Evolutionary conservation across 2,113 vertebrate species (phyloP), one percentile per base, ranked within the genome.

Genomic region (Crotalus tigris): DNA sequence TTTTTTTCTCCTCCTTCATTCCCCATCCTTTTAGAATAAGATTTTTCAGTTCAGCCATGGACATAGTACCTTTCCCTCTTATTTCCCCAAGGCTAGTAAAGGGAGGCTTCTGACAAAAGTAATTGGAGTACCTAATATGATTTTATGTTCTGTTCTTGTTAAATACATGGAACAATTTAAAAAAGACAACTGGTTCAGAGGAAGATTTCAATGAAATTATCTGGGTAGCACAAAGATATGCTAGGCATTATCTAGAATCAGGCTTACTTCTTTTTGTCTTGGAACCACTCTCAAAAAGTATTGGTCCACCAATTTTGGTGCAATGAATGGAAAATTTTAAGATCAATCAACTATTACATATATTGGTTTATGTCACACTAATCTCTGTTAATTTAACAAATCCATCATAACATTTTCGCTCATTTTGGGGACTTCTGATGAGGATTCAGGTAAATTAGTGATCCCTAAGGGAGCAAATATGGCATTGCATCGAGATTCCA

Each of bases 11-110:
- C 94, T 94, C 94, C 91, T 95, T 94, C 92, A 23, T 26, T 17
- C 89, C 92, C 90, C 91, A 86, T 95, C 91, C 92, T 94, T 94
- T 95, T 93, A 86, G 95, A 96, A 95, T 96, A 44, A 57, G 33
- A 91, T 92, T 94, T 94, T 96, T 94, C 94, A 92, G 91, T 94
- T 90, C 92, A 85, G 94, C 69, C 93, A 85, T 64, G 69, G 59
- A 91, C 95, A 94, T 0, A 0, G 89, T 59, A 95, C 85, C 92
- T 96, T 94, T 94, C 91, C 58, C 0, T 0, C 91, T 92, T 93
- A 94, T 92, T 81, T 59, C 93, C 94, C 93, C 93, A 81, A 29
- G 75, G 51, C 95, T 96, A 95, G 93, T 96, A 58, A 49, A 12
- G 93, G 64, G 86, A 15, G 21, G 39, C 75, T 86, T 61, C 53